Conservation (phyloP, 2,797 vertebrate species). For the Cryptoblepharus egeriae region DNA sequence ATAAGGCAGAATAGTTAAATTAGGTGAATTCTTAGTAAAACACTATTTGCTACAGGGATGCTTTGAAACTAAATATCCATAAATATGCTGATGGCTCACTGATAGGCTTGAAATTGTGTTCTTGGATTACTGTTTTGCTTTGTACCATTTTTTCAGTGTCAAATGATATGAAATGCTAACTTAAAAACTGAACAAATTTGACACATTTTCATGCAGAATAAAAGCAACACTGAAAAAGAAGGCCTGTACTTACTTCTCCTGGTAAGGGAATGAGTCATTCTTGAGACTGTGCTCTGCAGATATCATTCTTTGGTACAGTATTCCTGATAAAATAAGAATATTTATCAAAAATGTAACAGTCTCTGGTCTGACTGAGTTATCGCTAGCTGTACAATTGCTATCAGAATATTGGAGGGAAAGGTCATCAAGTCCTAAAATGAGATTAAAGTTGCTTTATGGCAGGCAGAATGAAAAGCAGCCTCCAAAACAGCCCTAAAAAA, state of each 20-base stretch:
- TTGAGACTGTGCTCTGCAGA: conserved; percentile 88
- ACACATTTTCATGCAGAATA: not conserved
- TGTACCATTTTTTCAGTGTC: not conserved
- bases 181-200: rapidly evolving
- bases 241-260: conserved; percentile 84
- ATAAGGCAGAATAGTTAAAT: not conserved
- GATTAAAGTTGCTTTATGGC: not conserved
- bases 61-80: not conserved
- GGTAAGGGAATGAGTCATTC: conserved; percentile 83
- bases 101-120: rapidly evolving
- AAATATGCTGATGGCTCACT: rapidly evolving
- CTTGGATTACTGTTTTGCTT: not conserved
- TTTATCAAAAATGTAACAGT: not conserved
- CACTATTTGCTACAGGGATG: not conserved
- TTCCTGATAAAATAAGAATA: conserved; percentile 71
- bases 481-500: not conserved
- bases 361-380: not conserved
- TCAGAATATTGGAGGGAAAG: not conserved
- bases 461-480: not conserved
- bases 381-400: not conserved
- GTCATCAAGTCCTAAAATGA: not conserved
- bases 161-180: not conserved
- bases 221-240: not conserved
- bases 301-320: conserved; percentile 88
- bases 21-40: not conserved